Percentiles rank a stretch among this genome's conserved stretches.
These are phyloP conservation scores for human DNA, from an alignment of 2,113 vertebrate genomes.

Conservation along the genomic window DNA sequence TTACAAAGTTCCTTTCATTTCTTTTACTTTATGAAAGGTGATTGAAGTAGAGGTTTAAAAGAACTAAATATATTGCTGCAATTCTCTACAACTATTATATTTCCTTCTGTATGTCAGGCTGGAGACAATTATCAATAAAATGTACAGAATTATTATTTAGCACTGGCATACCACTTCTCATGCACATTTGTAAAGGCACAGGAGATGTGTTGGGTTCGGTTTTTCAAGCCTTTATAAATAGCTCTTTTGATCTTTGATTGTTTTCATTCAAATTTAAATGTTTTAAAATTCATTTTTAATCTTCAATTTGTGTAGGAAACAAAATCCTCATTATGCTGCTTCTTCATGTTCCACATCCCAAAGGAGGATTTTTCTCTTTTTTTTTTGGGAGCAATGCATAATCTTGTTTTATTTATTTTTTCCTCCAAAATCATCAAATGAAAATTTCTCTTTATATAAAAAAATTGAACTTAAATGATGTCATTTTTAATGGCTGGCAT, in stretches of 20 bases:
- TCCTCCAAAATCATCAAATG: conserved; percentile 15
- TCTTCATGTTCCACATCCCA: neutral
- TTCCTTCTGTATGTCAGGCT: conserved; percentile 56
- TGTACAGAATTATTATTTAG: conserved; percentile 58
- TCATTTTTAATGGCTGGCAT: conserved; percentile 32
- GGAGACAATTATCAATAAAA: conserved; percentile 70
- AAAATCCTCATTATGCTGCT: neutral
- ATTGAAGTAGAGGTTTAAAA: conserved; percentile 68
- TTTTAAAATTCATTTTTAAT: conserved; percentile 45
- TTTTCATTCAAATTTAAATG: conserved; percentile 59
- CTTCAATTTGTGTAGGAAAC: neutral
- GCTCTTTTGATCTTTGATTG: conserved; percentile 51
- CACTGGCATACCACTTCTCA: neutral
- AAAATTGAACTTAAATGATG: conserved; percentile 20
- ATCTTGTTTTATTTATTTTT: neutral
- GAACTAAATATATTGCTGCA: conserved; percentile 65
- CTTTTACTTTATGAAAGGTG: conserved; percentile 69
- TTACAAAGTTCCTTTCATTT: conserved; percentile 69
- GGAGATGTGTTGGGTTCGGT: neutral
- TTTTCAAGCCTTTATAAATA: conserved; percentile 29
- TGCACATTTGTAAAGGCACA: neutral
- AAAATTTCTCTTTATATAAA: conserved; percentile 34
- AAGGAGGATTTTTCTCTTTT: neutral
- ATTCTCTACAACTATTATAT: conserved; percentile 53
- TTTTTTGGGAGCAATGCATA: neutral